phyloP scores from a whole-genome alignment of 2,797 vertebrate genomes.

The Pangasius macronema region DNA sequence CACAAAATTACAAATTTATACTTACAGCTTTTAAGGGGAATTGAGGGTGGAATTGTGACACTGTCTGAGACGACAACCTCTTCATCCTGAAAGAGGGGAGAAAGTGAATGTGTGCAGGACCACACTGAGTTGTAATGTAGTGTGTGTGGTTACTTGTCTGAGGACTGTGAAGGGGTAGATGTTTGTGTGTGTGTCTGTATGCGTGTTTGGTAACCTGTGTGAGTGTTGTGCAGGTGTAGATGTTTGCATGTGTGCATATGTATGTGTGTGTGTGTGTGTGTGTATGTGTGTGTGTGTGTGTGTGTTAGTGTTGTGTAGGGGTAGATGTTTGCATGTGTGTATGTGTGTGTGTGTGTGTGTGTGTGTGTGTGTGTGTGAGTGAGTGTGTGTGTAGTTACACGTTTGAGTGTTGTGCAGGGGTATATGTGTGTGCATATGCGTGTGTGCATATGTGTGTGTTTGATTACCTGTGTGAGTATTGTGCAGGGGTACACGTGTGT shows the following conservation, averaged over 20 bases:
- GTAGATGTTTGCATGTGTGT: background rate
- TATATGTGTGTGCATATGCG: background rate
- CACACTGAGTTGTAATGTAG: background rate
- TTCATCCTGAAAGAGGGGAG: constrained; percentile 25
- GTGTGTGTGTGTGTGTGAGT: background rate
- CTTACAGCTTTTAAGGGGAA: constrained; percentile 46
- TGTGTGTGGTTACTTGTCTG: background rate
- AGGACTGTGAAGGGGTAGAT: background rate
- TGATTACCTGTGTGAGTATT: constrained; percentile 7
- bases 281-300: constrained; percentile 10
- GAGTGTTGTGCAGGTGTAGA: background rate
- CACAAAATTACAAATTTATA: background rate
- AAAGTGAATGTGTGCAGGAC: background rate
- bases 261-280: background rate
- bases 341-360: constrained; percentile 1
- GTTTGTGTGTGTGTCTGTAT: background rate
- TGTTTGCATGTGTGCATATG: background rate
- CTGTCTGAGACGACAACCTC: constrained; percentile 1
- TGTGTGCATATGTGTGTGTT: background rate
- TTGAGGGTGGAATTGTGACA: constrained; percentile 22
- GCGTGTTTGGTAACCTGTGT: background rate
- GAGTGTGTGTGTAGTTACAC: background rate
- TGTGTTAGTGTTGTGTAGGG: constrained; percentile 7
- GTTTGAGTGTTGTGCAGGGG: background rate
- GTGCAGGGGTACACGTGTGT: no score